These are phyloP conservation scores for Sarcophaga bullata DNA, from an alignment of 1,140 invertebrate genomes.

Conservation along the genomic window DNA sequence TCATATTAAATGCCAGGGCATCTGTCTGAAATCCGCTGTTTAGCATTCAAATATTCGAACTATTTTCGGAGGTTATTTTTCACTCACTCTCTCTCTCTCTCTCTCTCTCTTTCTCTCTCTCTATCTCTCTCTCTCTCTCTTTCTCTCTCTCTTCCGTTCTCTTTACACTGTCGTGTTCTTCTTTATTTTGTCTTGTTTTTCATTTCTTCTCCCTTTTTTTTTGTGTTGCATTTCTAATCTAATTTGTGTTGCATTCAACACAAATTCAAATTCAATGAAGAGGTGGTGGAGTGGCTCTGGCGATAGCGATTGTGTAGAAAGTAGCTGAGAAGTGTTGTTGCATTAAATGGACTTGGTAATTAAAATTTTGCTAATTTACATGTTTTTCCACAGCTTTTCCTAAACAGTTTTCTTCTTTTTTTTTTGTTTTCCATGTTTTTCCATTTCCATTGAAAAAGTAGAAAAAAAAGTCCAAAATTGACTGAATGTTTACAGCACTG, in stretches of 20 bases:
- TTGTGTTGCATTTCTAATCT: slow-evolving; percentile 27
- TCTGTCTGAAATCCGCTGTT: no score
- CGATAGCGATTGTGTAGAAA: no score
- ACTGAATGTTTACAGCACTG: no score
- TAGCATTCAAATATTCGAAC: background rate
- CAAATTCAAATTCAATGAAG: no score
- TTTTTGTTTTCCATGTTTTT: slow-evolving; percentile 6
- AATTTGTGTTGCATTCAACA: background rate
- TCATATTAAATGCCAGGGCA: no score
- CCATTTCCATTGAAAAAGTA: no score
- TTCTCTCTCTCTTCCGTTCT: no score
- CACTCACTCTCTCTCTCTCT: background rate
- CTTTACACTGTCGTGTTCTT: no score
- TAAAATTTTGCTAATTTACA: background rate
- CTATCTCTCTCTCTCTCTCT: background rate
- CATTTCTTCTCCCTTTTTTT: background rate
- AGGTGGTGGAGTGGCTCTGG: no score
- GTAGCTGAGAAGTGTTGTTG: no score
- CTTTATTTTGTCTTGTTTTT: background rate
- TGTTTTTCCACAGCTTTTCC: background rate
- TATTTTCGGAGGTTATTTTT: background rate
- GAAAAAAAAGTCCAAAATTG: no score
- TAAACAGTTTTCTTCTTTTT: background rate
- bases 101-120: no score
- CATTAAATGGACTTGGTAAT: background rate